Evolutionary conservation across 1,140 invertebrate species (phyloP).

Genomic region (Anadara kagoshimensis): DNA sequence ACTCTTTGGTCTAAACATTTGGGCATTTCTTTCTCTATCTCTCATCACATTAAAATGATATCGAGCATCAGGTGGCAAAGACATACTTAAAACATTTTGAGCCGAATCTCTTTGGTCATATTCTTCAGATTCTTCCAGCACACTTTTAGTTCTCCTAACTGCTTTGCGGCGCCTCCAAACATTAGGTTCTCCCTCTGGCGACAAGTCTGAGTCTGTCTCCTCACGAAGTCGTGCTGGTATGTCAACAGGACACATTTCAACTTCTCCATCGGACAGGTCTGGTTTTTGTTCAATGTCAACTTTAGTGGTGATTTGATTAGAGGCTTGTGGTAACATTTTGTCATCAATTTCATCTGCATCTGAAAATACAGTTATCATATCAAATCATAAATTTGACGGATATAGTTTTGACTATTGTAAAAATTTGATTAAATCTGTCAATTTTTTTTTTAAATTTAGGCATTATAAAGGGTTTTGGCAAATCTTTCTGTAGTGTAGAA

Average conservation of each 20-base stretch:
- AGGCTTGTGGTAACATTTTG: neutral
- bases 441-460: neutral
- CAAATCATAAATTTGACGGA: too few relatives aligned
- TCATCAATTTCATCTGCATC: conserved; percentile 3
- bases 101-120: conserved; percentile 3
- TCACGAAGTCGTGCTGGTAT: conserved; percentile 23
- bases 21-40: neutral
- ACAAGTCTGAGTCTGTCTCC: conserved; percentile 55
- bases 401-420: neutral
- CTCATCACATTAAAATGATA: neutral
- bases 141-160: conserved; percentile 66
- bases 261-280: conserved; percentile 38
- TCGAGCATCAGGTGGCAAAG: conserved; percentile 1
- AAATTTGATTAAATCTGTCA: neutral
- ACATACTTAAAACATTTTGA: conserved; percentile 14
- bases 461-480: neutral
- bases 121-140: conserved; percentile 44
- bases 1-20: conserved; percentile 21
- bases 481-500: too few relatives aligned
- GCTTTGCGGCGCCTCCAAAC: conserved; percentile 47
- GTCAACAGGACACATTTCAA: conserved; percentile 30
- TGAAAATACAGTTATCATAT: too few relatives aligned
- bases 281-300: conserved; percentile 56
- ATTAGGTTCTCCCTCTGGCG: conserved; percentile 45
- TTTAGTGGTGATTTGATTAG: conserved; percentile 54